These are phyloP conservation scores for Archaeoteleia sp. DNA, from an alignment of 2,888 invertebrate genomes.

Conservation along the genomic window DNA sequence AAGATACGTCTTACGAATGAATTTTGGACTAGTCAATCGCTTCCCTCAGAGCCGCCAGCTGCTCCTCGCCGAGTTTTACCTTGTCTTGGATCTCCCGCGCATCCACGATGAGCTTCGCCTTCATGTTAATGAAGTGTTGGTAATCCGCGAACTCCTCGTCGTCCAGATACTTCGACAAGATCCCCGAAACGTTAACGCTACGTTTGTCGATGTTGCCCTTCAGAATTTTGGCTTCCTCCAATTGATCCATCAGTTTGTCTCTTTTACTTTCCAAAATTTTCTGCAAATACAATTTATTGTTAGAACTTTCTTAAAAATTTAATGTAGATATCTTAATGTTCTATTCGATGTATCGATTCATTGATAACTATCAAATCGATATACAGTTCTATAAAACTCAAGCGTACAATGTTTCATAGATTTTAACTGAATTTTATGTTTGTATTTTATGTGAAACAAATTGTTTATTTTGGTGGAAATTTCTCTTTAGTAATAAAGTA, in stretches of 20 bases:
- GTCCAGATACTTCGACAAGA: slow-evolving; percentile 83
- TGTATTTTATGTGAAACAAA: too few relatives aligned
- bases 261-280: slow-evolving; percentile 84
- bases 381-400: too few relatives aligned
- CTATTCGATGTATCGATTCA: background rate
- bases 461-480: too few relatives aligned
- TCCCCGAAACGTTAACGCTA: slow-evolving; percentile 82
- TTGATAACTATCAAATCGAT: too few relatives aligned
- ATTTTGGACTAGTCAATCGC: slow-evolving; percentile 74
- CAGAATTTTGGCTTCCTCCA: slow-evolving; percentile 88
- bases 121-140: slow-evolving; percentile 90
- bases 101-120: slow-evolving; percentile 89
- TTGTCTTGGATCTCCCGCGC: slow-evolving; percentile 88
- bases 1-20: slow-evolving; percentile 11
- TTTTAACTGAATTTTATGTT: too few relatives aligned
- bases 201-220: slow-evolving; percentile 89
- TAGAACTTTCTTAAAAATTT: background rate
- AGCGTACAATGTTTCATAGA: too few relatives aligned
- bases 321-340: too few relatives aligned
- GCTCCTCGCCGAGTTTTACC: slow-evolving; percentile 88
- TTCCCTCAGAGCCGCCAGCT: slow-evolving; percentile 83
- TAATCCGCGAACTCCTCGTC: slow-evolving; percentile 86
- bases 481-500: too few relatives aligned
- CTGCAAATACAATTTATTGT: slow-evolving; percentile 71
- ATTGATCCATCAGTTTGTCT: slow-evolving; percentile 84